A percentile compares a stretch with the other conserved stretches of the same genome.
phyloP scores from a whole-genome alignment of 2,113 vertebrate genomes.

The Daubentonia madagascariensis region DNA sequence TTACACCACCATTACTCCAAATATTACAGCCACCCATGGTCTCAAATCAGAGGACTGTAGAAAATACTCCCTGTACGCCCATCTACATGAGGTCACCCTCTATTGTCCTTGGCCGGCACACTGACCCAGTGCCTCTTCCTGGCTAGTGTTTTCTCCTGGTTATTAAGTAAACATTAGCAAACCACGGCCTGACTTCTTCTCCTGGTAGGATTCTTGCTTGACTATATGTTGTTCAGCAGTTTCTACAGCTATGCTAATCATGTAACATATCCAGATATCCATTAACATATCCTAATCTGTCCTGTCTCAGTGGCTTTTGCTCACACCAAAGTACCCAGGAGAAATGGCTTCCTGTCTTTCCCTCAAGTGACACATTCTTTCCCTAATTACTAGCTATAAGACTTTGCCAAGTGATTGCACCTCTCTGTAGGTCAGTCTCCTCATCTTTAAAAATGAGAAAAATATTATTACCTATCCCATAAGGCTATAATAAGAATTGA shows the following conservation, averaged over 20 bases:
- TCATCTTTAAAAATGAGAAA: background rate
- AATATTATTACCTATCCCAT: background rate
- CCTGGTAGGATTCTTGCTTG: background rate
- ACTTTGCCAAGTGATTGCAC: background rate
- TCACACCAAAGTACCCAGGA: background rate
- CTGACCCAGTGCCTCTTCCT: background rate
- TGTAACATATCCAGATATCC: background rate
- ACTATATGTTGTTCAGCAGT: background rate
- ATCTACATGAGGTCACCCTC: background rate
- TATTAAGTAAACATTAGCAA: background rate
- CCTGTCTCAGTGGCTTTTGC: background rate
- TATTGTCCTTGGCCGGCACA: background rate
- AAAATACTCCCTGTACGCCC: background rate
- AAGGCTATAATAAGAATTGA: background rate
- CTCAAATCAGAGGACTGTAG: background rate
- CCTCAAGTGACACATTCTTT: background rate
- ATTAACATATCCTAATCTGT: too few relatives aligned
- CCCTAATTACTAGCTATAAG: background rate
- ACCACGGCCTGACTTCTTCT: background rate
- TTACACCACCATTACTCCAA: background rate
- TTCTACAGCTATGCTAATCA: background rate
- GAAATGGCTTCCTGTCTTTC: background rate
- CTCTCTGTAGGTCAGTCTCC: background rate
- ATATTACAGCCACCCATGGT: background rate
- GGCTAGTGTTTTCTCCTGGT: background rate